Evolutionary conservation across 2,888 invertebrate genomes (phyloP), one percentile per base, ranked within the genome.

Genomic region (Steromphala cineraria): DNA sequence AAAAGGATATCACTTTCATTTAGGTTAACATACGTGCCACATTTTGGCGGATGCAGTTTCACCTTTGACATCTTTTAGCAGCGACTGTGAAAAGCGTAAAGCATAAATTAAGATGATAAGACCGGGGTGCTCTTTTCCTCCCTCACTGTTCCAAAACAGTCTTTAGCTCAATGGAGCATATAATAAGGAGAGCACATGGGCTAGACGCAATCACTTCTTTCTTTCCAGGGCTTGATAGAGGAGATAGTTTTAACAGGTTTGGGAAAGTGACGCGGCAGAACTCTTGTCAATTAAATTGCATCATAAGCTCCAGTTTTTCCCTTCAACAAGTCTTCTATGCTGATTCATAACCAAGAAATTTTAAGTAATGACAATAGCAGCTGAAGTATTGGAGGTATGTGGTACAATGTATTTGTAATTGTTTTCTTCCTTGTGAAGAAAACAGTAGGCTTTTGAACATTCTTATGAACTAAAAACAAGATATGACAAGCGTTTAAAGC

Each of bases 121-220:
- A 13, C 71, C 71, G 15, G 40, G 71, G 40, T 31, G 31, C 71
- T 40, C 31, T 36, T 31, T 31, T 31, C 71, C 36, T 71, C 17
- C 40, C n/a, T 36, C 28, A 24, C 24, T 24, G 71, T 36, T 36
- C 36, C 71, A 71, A 71, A 71, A 71, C 71, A 71, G 71, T 71
- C 71, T 71, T 71, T 71, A 71, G 71, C 71, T 71, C 71, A 71
- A 71, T 71, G 71, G 71, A 71, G 71, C 71, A 19, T 31, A 71
- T 36, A 71, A 71, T 71, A 31, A 36, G 31, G 5, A 40, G n/a
- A 71, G 31, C 71, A 71, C 71, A 71, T 71, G 71, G 71, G 28
- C 71, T 40, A 17, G 31, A 19, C 19, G 36, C 71, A 71, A 71
- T 71, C 71, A 71, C 8, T 71, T 19, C 71, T 71, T 71, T 71